Conservation (phyloP, 2,113 vertebrate genomes). For the Gymnobelideus leadbeateri region DNA sequence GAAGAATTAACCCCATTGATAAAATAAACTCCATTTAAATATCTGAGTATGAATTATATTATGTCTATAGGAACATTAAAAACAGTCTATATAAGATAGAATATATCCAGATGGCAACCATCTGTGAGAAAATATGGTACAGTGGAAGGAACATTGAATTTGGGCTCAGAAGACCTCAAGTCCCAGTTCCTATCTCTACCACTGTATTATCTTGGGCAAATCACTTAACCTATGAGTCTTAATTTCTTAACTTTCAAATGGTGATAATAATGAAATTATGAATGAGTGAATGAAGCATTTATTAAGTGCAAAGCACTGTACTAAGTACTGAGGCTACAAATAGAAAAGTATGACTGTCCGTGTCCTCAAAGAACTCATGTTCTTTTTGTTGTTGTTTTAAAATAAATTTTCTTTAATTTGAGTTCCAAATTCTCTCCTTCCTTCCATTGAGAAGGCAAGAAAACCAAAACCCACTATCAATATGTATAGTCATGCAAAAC, state of each 20-base stretch:
- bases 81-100: neutral
- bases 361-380: neutral
- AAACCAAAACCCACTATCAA: neutral
- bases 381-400: neutral
- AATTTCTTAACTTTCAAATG: neutral
- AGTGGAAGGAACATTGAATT: neutral
- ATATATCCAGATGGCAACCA: neutral
- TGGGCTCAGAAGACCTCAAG: neutral
- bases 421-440: neutral
- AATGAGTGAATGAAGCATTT: neutral
- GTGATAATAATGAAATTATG: neutral
- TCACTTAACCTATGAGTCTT: too few relatives aligned
- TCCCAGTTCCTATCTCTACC: neutral
- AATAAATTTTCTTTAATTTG: neutral
- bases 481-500: neutral
- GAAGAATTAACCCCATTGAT: neutral
- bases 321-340: neutral
- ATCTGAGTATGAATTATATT: neutral
- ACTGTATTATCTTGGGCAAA: too few relatives aligned
- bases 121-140: neutral
- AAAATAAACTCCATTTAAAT: neutral
- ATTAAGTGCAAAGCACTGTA: neutral
- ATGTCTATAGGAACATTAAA: neutral
- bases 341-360: neutral
- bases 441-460: neutral